Base-by-base conservation (phyloP, 2,888 invertebrate genomes). In the Leptinotarsa juncta region DNA sequence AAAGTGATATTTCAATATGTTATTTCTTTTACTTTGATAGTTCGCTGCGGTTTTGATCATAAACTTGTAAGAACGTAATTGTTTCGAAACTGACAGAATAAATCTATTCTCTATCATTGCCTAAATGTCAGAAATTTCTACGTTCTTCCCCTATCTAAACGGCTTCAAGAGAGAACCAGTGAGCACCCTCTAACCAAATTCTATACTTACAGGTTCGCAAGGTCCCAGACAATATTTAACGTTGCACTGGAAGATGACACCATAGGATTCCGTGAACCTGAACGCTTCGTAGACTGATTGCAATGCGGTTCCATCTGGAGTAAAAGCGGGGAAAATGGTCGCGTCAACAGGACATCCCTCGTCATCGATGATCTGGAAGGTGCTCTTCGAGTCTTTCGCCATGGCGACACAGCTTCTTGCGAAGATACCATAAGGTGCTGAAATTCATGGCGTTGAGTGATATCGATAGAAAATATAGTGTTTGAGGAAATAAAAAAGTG, bases 181-280 rank as follows among this genome's bases (percentile, higher is more conserved):
- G 12, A n/a, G 4, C n/a, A 15, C 20, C 4, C 62, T 7, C 62
- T 16, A 32, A 26, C 14, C 15, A 10, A 62, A 42, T 20, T n/a
- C 10, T 3, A 67, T 53, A 51, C 92, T 92, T 89, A 96, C 95
- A 83, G 97, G 96, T 87, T 97, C 96, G 85, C 97, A 97, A 81
- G 96, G 96, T 85, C 97, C 97, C 78, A 97, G 91, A 85, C 97
- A 97, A 88, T 97, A 97, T 87, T 97, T 97, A 83, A 97, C 97
- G 88, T 97, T 97, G 88, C 97, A 97, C 87, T 97, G 97, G 93
- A 97, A 97, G 87, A 97, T 97, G 77, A 97, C 97, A 68, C 97
- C 97, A 83, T 97, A 97, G 15, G 97, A 97, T 87, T 97, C 97
- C 0, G 97, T 97, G 87, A 97, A 97, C 85, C 97, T 92, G 91